Evolutionary conservation across 1,140 invertebrate species (phyloP).

Genomic region (Callitettix versicolor): DNA sequence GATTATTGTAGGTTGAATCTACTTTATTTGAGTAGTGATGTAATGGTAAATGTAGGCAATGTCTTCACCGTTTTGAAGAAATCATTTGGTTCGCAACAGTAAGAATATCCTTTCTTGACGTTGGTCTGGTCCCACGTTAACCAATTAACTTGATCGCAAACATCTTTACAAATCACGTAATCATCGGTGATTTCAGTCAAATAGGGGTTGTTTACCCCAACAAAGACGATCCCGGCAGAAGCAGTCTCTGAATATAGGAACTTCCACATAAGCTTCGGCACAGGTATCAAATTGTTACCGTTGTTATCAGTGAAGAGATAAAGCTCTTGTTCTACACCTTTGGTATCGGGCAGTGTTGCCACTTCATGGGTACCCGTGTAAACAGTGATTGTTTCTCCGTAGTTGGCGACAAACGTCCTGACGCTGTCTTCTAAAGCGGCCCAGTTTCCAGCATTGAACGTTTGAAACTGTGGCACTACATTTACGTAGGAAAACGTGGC

Average conservation of each 20-base stretch:
- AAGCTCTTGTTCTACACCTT: conserved; percentile 33
- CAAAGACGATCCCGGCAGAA: conserved; percentile 42
- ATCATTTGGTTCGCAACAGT: conserved; percentile 20
- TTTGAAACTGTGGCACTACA: conserved; percentile 44
- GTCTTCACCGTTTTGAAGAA: background rate
- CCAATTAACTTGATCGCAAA: conserved; percentile 10
- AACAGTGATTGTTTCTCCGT: conserved; percentile 32
- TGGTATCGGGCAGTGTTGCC: conserved; percentile 36
- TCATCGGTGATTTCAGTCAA: conserved; percentile 31
- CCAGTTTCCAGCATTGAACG: conserved; percentile 46
- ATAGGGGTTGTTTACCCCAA: conserved; percentile 54
- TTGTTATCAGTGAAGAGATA: conserved; percentile 37
- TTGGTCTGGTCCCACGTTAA: conserved; percentile 2
- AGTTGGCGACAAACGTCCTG: conserved; percentile 9
- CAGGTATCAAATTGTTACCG: conserved; percentile 35
- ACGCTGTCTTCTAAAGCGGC: conserved; percentile 18
- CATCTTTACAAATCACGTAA: conserved; percentile 39
- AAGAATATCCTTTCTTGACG: conserved; percentile 20
- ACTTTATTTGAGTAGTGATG: too few relatives aligned
- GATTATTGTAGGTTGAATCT: too few relatives aligned
- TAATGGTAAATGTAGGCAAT: conserved; percentile 8
- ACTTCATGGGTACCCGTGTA: conserved; percentile 47
- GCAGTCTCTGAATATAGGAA: conserved; percentile 41
- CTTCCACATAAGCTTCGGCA: conserved; percentile 50
- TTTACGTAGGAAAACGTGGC: conserved; percentile 43